Evolutionary conservation across 2,888 invertebrate species (phyloP).

Genomic region (Sclerodermus sp.): DNA sequence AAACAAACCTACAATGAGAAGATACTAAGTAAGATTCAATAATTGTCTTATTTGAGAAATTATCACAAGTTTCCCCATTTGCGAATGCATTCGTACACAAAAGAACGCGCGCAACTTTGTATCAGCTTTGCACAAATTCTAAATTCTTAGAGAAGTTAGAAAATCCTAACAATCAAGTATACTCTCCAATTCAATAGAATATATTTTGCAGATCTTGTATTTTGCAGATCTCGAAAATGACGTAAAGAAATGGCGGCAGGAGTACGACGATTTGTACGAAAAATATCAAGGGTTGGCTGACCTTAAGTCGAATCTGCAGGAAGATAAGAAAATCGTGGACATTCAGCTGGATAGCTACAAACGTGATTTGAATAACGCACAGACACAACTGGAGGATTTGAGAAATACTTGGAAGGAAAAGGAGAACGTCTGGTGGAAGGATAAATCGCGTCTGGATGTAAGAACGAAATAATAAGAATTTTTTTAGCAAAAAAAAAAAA

Average conservation of each 20-base stretch:
- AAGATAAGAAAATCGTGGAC: constrained; percentile 79
- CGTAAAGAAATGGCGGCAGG: constrained; percentile 69
- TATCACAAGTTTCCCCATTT: constrained; percentile 6
- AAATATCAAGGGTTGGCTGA: constrained; percentile 84
- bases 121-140: no score
- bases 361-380: constrained; percentile 65
- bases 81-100: no score
- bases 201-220: constrained; percentile 22
- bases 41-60: constrained; percentile 1
- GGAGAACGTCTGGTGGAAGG: constrained; percentile 72
- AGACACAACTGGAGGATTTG: constrained; percentile 67
- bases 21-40: constrained; percentile 66
- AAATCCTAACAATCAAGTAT: not conserved
- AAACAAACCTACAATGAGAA: constrained; percentile 70
- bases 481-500: no score
- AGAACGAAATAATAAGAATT: no score
- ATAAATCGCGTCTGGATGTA: constrained; percentile 72
- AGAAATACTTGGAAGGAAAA: constrained; percentile 68
- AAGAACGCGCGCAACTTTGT: no score
- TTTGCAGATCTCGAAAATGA: constrained; percentile 68
- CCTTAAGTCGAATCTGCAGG: constrained; percentile 78
- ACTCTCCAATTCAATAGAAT: not conserved
- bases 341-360: constrained; percentile 63
- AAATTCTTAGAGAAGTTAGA: no score
- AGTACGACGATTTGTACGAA: constrained; percentile 77